phyloP scores from a whole-genome alignment of 2,888 invertebrate species.

The Erebia palarica region DNA sequence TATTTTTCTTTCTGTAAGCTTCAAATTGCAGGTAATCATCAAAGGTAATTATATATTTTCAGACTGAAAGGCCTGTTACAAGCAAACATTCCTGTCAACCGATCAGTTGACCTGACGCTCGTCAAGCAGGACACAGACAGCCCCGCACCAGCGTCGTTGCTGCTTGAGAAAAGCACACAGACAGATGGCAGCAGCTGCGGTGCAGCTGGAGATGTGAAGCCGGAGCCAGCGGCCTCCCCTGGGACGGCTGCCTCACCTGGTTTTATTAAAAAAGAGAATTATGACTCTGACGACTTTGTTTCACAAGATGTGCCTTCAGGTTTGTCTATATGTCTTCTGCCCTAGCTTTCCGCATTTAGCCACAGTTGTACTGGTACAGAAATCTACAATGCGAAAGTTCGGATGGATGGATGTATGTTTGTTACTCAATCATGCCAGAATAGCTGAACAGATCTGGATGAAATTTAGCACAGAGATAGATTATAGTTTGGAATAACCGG shows the following conservation, averaged over 20 bases:
- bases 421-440: too few relatives aligned
- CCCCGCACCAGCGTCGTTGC: constrained; percentile 37
- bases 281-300: constrained; percentile 46
- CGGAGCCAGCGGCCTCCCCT: constrained; percentile 49
- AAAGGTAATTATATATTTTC: constrained; percentile 2
- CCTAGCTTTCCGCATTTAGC: too few relatives aligned
- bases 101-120: constrained; percentile 54
- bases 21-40: neutral
- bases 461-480: too few relatives aligned
- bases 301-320: constrained; percentile 47
- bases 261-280: constrained; percentile 57
- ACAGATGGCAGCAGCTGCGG: constrained; percentile 47
- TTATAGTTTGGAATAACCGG: too few relatives aligned
- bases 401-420: too few relatives aligned
- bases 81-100: constrained; percentile 18
- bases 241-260: constrained; percentile 36
- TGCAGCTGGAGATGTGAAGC: constrained; percentile 49
- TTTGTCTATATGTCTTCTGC: neutral
- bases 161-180: constrained; percentile 58
- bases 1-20: neutral
- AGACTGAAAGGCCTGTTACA: constrained; percentile 26
- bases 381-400: too few relatives aligned
- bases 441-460: too few relatives aligned
- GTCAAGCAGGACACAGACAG: constrained; percentile 50
- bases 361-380: too few relatives aligned